These are phyloP conservation scores for Ormyrus thymus DNA, from an alignment of 2,888 invertebrate species.

Conservation along the genomic window DNA sequence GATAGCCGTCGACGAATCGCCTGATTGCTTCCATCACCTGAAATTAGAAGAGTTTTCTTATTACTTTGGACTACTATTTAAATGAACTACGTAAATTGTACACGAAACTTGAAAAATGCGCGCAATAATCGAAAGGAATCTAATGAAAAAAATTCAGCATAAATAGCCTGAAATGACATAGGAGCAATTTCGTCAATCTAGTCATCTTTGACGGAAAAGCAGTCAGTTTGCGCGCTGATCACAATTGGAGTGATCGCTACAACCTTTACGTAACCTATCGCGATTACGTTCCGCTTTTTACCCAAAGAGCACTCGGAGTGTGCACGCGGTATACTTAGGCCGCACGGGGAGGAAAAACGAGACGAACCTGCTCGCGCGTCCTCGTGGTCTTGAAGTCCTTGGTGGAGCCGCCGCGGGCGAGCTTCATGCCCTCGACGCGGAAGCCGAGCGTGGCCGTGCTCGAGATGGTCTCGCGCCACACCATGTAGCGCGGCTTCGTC, in stretches of 20 bases:
- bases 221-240: neutral
- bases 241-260: constrained; percentile 38
- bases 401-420: constrained; percentile 91
- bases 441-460: constrained; percentile 98
- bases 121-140: too few species aligned
- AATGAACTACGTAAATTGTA: too few species aligned
- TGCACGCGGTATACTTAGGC: neutral
- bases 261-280: constrained; percentile 22
- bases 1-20: constrained; percentile 88
- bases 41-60: too few species aligned
- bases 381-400: constrained; percentile 97
- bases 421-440: constrained; percentile 95
- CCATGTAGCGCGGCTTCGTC: constrained; percentile 95
- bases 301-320: neutral
- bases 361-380: constrained; percentile 82
- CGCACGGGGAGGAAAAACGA: neutral
- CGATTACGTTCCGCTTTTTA: neutral
- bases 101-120: too few species aligned
- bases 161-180: too few species aligned
- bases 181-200: too few species aligned
- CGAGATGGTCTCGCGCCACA: constrained; percentile 97
- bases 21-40: constrained; percentile 85
- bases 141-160: too few species aligned
- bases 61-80: too few species aligned
- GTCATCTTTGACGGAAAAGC: too few species aligned